phyloP scores from a whole-genome alignment of 2,113 vertebrate genomes.

The Misgurnus anguillicaudatus region DNA sequence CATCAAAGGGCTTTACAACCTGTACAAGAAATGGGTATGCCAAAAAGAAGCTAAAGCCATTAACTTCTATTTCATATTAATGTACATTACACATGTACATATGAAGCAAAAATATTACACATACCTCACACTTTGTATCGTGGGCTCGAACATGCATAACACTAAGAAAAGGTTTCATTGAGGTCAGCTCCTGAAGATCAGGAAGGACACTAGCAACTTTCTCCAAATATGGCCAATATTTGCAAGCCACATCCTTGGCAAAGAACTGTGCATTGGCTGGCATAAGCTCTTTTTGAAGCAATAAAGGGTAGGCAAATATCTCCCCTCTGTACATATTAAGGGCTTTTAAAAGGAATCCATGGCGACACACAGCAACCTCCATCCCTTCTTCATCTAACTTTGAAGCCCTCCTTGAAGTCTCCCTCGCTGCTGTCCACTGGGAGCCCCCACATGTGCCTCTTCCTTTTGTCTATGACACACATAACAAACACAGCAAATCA shows the following conservation, averaged over 20 bases:
- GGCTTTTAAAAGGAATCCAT: no score
- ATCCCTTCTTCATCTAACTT: no score
- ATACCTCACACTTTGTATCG: conserved; percentile 38
- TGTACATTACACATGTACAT: conserved; percentile 2
- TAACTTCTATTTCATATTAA: background rate
- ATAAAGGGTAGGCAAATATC: background rate
- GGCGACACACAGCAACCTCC: no score
- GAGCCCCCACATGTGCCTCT: conserved; percentile 27
- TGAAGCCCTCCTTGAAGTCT: no score
- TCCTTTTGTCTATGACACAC: conserved; percentile 31
- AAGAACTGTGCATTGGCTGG: background rate
- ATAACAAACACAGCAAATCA: conserved; percentile 31
- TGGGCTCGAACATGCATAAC: conserved; percentile 28
- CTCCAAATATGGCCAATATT: conserved; percentile 3
- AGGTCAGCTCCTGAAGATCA: background rate
- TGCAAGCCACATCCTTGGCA: background rate
- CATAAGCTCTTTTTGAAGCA: background rate
- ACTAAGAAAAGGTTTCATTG: conserved; percentile 4
- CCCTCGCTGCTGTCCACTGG: conserved; percentile 30
- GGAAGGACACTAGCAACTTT: background rate
- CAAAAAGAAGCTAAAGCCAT: background rate
- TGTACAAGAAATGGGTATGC: background rate
- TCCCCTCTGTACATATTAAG: background rate
- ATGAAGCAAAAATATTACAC: conserved; percentile 10
- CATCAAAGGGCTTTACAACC: background rate